A percentile compares a stretch with the other conserved stretches of the same genome.
Conservation (phyloP, 1,140 invertebrate genomes). For the Drosophila bifasciata region DNA sequence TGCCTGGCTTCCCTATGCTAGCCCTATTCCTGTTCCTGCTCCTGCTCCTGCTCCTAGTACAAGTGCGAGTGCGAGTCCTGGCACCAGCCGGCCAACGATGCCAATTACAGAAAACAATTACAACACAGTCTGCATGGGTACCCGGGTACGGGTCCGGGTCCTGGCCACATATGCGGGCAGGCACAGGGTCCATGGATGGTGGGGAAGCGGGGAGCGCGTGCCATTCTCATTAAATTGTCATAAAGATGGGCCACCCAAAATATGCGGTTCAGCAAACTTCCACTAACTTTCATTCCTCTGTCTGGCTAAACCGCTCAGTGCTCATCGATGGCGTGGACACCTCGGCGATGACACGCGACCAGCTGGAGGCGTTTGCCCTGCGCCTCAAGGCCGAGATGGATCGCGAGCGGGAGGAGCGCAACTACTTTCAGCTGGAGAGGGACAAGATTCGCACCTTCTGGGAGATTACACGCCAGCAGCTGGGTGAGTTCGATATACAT, state of each 20-base stretch:
- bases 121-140: conserved; percentile 50
- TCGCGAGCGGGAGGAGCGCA: conserved; percentile 96
- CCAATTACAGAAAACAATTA: conserved; percentile 82
- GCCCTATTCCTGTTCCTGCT: no score
- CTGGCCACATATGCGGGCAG: conserved; percentile 26
- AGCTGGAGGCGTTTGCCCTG: conserved; percentile 94
- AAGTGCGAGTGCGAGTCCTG: conserved; percentile 21
- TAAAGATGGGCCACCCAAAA: conserved; percentile 40
- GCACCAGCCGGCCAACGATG: conserved; percentile 71
- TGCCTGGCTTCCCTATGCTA: conserved; percentile 3
- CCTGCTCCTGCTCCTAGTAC: conserved; percentile 1
- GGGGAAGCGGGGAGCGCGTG: conserved; percentile 20
- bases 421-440: conserved; percentile 97
- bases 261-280: conserved; percentile 5
- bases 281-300: neutral
- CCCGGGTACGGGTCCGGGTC: conserved; percentile 2
- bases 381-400: conserved; percentile 96
- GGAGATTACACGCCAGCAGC: conserved; percentile 89
- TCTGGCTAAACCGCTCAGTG: conserved; percentile 67
- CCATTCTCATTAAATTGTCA: conserved; percentile 69
- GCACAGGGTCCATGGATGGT: neutral
- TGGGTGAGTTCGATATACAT: conserved; percentile 37
- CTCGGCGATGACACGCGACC: conserved; percentile 96
- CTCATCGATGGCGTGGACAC: conserved; percentile 96
- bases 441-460: conserved; percentile 97